phyloP scores from a whole-genome alignment of 2,888 invertebrate species.

The Lasioglossum zephyrum region DNA sequence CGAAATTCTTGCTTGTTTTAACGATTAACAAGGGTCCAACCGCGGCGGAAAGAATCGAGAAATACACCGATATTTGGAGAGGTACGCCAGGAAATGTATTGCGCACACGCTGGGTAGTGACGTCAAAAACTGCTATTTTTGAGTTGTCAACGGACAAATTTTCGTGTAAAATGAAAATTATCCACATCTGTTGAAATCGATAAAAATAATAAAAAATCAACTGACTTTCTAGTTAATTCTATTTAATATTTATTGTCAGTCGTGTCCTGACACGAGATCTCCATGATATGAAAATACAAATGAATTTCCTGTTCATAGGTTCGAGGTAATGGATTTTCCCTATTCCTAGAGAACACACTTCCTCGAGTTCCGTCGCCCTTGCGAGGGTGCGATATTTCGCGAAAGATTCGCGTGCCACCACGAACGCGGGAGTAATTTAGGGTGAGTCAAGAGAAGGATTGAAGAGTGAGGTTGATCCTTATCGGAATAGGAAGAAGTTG shows the following conservation, averaged over 20 bases:
- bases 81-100: not conserved
- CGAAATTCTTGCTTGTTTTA: conserved; percentile 1
- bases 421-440: conserved; percentile 8
- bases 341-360: not conserved
- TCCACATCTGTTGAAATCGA: not conserved
- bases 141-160: too few relatives aligned
- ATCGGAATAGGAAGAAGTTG: conserved; percentile 7
- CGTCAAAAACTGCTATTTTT: not conserved
- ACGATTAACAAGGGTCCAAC: not conserved
- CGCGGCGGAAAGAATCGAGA: not conserved
- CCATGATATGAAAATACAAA: not conserved
- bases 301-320: not conserved
- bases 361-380: not conserved
- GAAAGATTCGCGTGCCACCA: not conserved
- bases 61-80: not conserved
- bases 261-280: not conserved
- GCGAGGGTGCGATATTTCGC: conserved; percentile 1
- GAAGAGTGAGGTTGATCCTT: conserved; percentile 3
- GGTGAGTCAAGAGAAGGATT: conserved; percentile 12
- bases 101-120: not conserved
- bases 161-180: not conserved
- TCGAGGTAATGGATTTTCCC: not conserved
- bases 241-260: too few relatives aligned
- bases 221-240: not conserved
- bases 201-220: not conserved